Conservation (phyloP, 2,888 invertebrate genomes). For the Melanostoma scalare region DNA sequence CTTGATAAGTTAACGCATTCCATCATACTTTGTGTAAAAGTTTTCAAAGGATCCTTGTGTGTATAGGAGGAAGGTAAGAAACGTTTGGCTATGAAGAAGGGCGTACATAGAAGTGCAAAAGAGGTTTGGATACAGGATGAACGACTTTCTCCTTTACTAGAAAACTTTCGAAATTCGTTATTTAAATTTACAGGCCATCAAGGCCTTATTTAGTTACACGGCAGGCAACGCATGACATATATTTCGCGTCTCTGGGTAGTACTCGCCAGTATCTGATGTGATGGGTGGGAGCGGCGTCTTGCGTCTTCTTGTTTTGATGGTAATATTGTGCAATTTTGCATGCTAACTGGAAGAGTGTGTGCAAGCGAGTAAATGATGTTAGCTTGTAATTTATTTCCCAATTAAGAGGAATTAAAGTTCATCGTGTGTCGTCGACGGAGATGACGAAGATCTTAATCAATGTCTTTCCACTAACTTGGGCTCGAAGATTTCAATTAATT, state of each 20-base stretch:
- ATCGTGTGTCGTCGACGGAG: conserved; percentile 45
- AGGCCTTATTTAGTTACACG: conserved; percentile 59
- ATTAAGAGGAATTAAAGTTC: conserved; percentile 71
- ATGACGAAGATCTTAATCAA: conserved; percentile 41
- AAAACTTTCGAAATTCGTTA: conserved; percentile 63
- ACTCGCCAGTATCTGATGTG: background rate
- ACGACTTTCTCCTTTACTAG: conserved; percentile 30
- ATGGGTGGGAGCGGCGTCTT: conserved; percentile 8
- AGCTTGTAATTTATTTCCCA: conserved; percentile 70
- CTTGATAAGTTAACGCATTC: conserved; percentile 68
- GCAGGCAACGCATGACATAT: conserved; percentile 58
- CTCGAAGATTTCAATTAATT: conserved; percentile 22
- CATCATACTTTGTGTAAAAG: conserved; percentile 64
- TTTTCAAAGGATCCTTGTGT: conserved; percentile 18
- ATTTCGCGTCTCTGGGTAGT: conserved; percentile 28
- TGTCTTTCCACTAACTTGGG: conserved; percentile 11
- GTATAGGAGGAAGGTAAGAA: background rate
- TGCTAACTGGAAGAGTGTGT: conserved; percentile 18
- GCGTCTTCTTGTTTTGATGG: conserved; percentile 16
- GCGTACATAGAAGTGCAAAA: background rate
- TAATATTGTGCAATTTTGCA: conserved; percentile 45
- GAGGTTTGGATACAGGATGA: conserved; percentile 32
- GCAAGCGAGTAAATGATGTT: conserved; percentile 32
- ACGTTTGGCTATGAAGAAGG: background rate
- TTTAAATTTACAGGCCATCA: conserved; percentile 72